Base-by-base conservation (phyloP, 1,140 invertebrate species). In the Cydia fagiglandana region DNA sequence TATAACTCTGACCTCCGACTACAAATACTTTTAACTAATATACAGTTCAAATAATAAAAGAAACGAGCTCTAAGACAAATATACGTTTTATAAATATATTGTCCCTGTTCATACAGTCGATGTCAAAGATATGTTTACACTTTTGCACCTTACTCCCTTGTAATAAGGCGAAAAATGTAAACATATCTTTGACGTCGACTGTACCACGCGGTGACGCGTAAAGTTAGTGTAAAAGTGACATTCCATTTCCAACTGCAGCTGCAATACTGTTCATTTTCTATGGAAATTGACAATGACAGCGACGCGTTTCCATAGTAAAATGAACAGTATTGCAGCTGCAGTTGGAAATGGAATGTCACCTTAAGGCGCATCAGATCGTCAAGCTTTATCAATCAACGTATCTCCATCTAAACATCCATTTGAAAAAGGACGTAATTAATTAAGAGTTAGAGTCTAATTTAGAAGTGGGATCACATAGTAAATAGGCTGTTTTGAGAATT, bases 131-230 rank as follows among this genome's bases (percentile, higher is more conserved):
- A n/a, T n/a, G n/a, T n/a, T n/a, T n/a, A n/a, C n/a, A n/a, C n/a
- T n/a, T n/a, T n/a, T n/a, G n/a, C n/a, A n/a, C n/a, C n/a, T n/a
- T n/a, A n/a, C n/a, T n/a, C n/a, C n/a, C n/a, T n/a, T n/a, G n/a
- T n/a, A n/a, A n/a, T n/a, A n/a, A n/a, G n/a, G n/a, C n/a, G n/a
- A n/a, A n/a, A n/a, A n/a, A n/a, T n/a, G n/a, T n/a, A n/a, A n/a
- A n/a, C n/a, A n/a, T n/a, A n/a, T n/a, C n/a, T n/a, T n/a, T n/a
- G n/a, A n/a, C n/a, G n/a, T n/a, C n/a, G n/a, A n/a, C n/a, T n/a
- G n/a, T 61, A 61, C 53, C 53, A 56, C 56, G 17, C 56, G 17
- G 17, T 61, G 56, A 61, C 56, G 56, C 56, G 56, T 61, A 61
- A 61, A 24, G 5, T n/a, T n/a, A 13, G n/a, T n/a, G n/a, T n/a